Evolutionary conservation across 2,888 invertebrate species (phyloP), one percentile per base, ranked within the genome.

Genomic region (Brachypterus glaber): DNA sequence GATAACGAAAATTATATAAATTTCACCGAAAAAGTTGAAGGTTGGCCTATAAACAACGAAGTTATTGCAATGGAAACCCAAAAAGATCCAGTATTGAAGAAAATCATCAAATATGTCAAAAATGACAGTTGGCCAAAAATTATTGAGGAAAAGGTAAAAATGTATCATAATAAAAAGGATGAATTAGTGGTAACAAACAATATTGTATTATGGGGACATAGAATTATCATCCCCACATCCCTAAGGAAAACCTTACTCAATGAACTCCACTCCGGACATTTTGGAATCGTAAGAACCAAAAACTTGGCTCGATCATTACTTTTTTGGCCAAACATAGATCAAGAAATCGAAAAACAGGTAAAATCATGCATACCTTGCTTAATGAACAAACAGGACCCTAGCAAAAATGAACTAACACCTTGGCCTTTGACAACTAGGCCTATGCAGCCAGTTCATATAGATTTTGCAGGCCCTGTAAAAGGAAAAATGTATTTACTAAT

Each of bases 281-380:
- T 36, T 15, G 40, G 40, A 9, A 36, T 40, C 4, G 31, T 17
- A 13, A 31, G 29, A 18, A 21, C 21, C n/a, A 41, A 41, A 21
- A 17, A 17, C 11, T 13, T 31, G 2, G 41, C 37, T n/a, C 21
- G 41, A 25, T 33, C 33, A 3, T 8, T 21, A 14, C n/a, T 41
- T 3, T 41, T 31, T 17, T 41, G 34, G 41, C 37, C 41, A 14
- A 26, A 30, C 3, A 41, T 41, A 13, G 37, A 41, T 14, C 5
- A 9, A 8, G 29, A 41, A 5, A 41, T 37, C n/a, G 25, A 40
- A 29, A 25, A 21, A 7, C 11, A 29, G 30, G 17, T 29, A 15
- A 40, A 33, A 25, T 30, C 17, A 17, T 41, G 41, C 25, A 7
- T 27, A 4, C 21, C 37, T 3, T 41, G 30, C 9, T 18, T 37